Base-by-base conservation (phyloP, 2,888 invertebrate species). In the Eremobia ochroleuca region DNA sequence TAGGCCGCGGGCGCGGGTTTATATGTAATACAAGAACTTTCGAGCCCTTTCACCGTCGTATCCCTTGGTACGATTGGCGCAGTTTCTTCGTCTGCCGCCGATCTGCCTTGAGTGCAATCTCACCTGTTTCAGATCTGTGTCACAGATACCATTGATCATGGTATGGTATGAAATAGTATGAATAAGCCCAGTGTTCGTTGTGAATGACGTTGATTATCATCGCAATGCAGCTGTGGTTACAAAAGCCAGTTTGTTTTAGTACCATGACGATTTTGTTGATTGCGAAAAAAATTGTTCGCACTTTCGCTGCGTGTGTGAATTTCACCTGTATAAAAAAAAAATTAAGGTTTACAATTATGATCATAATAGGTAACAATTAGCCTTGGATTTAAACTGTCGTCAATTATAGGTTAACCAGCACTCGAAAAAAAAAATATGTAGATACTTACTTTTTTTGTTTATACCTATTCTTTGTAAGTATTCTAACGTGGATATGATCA, bases 31-130 rank as follows among this genome's bases (percentile, higher is more conserved):
- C 87, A 74, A 87, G 85, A 89, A 93, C 93, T 94, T 94, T 93
- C 93, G 79, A 92, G 89, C 91, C 95, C 95, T 95, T 95, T 95
- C 95, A 94, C 95, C 89, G 84, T 75, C 64, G 89, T 91, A 91
- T 93, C 92, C 91, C 91, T 89, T 89, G 77, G 49, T 82, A 43
- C 87, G 85, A 83, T 82, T 85, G 83, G 83, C 73, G 86, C 81
- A 85, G 81, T 87, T 87, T 75, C 85, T 86, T 87, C 86, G 83
- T 87, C 83, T 83, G 77, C 76, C 77, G 79, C 55, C 84, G 82
- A 90, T 90, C 89, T 90, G 79, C 78, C 79, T 28, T 86, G 83
- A 83, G 81, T 75, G 78, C 85, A 85, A 88, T 90, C 80, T 87
- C 80, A 77, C 81, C 79, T 83, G 79, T 73, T 58, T 13, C 61